Base-by-base conservation (phyloP, 1,140 invertebrate genomes). In the Rhopalosiphum maidis region DNA sequence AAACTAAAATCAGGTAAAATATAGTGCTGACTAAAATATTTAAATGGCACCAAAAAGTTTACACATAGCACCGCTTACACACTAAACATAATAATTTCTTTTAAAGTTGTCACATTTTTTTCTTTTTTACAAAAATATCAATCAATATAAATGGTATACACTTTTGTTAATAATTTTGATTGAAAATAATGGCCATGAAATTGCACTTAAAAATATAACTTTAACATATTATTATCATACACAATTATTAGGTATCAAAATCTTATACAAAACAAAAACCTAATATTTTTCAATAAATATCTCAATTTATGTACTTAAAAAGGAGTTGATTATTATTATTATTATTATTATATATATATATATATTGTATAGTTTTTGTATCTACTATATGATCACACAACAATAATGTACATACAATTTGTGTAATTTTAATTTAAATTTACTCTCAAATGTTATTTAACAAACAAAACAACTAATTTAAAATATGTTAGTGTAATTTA, bases 21-120 rank as follows among this genome's bases (percentile, higher is more conserved):
- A 91, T 25, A 93, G 91, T 85, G 91, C 91, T 85, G 91, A 93
- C 77, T 93, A 85, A 93, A 93, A 86, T 41, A 93, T 93, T 93
- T 86, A 93, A 93, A 93, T 93, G 91, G 91, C 91, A 93, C 91
- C 91, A 93, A 93, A 86, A 93, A 93, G 77, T 93, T 82, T 93
- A 93, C 91, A 93, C 82, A 93, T 93, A 93, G 91, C 91, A 93
- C 91, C 77, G 82, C 91, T 93, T 93, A 93, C 77, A 93, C 18
- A 85, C 82, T 93, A 93, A 93, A 48, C 35, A 25, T 51, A 93
- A 85, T 77, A 82, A 92, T 77, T 82, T 91, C 90, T 82, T 77
- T 21, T 35, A 83, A 85, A 8, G 2, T 43, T 55, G 86, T 93
- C 35, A 93, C 35, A 92, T 51, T 37, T 85, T n/a, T 82, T 83